Conservation (phyloP, 2,797 vertebrate genomes). For the Salmo trutta region DNA sequence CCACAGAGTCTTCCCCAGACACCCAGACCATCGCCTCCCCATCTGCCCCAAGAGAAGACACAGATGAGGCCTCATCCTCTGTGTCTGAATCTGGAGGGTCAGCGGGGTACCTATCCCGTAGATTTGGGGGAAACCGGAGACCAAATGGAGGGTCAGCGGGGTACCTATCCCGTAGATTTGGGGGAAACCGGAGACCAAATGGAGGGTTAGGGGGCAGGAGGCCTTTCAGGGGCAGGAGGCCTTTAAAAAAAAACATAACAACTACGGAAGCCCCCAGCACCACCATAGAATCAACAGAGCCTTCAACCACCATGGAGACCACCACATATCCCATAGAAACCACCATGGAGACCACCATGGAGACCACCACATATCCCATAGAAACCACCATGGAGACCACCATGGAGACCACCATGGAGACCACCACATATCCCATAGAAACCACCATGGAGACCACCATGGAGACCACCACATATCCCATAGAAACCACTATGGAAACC, state of each 20-base stretch:
- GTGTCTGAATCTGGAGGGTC: slow-evolving; percentile 56
- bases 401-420: slow-evolving; percentile 14
- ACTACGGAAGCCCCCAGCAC: slow-evolving; percentile 1
- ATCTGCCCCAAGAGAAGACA: slow-evolving; percentile 42
- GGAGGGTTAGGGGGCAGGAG: slow-evolving; percentile 58
- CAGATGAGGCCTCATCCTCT: slow-evolving; percentile 50
- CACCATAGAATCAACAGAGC: background rate
- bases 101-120: slow-evolving; percentile 49
- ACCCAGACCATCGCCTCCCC: slow-evolving; percentile 61
- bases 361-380: slow-evolving; percentile 24
- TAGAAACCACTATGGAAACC: slow-evolving; percentile 23
- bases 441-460: slow-evolving; percentile 18
- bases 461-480: no score
- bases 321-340: background rate
- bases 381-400: background rate
- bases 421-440: background rate
- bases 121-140: slow-evolving; percentile 55
- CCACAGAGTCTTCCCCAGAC: slow-evolving; percentile 50
- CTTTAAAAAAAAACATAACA: slow-evolving; percentile 51
- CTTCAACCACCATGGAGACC: slow-evolving; percentile 12
- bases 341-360: slow-evolving; percentile 26
- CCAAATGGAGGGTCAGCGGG: slow-evolving; percentile 51
- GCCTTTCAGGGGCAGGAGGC: slow-evolving; percentile 67
- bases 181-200: slow-evolving; percentile 59
- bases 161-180: slow-evolving; percentile 39